Conservation (phyloP, 2,797 vertebrate species). For the Karalla daura region DNA sequence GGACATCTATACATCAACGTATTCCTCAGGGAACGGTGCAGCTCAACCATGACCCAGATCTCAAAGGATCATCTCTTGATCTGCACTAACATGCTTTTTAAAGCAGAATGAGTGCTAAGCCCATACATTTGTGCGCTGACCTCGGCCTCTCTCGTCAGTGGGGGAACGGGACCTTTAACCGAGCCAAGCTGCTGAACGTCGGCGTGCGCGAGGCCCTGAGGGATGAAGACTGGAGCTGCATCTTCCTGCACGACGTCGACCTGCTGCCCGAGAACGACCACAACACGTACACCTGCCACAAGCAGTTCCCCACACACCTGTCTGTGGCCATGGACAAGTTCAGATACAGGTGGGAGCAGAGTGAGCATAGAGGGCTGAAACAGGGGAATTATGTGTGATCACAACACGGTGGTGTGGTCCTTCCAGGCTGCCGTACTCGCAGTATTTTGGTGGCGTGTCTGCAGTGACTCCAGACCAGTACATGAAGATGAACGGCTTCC, state of each 20-base stretch:
- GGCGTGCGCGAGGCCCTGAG: slow-evolving; percentile 93
- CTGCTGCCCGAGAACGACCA: slow-evolving; percentile 97
- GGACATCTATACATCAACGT: background rate
- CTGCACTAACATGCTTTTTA: background rate
- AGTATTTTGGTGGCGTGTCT: slow-evolving; percentile 96
- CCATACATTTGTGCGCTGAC: background rate
- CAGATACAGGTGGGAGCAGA: slow-evolving; percentile 91
- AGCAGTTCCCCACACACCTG: slow-evolving; percentile 91
- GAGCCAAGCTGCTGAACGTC: slow-evolving; percentile 95
- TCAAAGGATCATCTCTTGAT: background rate
- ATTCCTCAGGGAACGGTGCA: background rate
- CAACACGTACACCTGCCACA: slow-evolving; percentile 95
- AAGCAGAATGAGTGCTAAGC: too few species aligned
- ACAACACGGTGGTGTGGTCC: slow-evolving; percentile 32
- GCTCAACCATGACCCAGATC: background rate
- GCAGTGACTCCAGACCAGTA: slow-evolving; percentile 96
- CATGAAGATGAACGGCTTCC: slow-evolving; percentile 98
- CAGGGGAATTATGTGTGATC: background rate
- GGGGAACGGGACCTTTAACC: slow-evolving; percentile 93
- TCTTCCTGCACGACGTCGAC: slow-evolving; percentile 95
- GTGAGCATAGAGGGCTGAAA: background rate
- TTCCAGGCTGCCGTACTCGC: slow-evolving; percentile 91
- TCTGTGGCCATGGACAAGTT: slow-evolving; percentile 98
- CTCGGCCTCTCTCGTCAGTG: slow-evolving; percentile 77
- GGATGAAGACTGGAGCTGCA: slow-evolving; percentile 95